phyloP scores from a whole-genome alignment of 2,888 invertebrate genomes.

The Tryphoninae sp. region DNA sequence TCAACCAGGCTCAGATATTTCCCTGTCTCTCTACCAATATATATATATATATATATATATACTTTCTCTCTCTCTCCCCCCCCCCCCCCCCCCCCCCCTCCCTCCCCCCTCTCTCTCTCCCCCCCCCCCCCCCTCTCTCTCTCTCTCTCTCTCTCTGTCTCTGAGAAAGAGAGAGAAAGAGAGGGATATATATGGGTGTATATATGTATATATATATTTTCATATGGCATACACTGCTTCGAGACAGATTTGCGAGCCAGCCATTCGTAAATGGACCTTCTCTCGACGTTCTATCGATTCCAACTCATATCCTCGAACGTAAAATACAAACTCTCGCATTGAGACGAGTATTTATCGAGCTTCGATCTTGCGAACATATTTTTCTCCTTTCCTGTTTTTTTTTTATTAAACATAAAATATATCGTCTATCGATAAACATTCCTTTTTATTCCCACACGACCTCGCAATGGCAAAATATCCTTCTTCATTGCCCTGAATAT shows the following conservation, averaged over 20 bases:
- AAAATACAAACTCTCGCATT: conserved; percentile 16
- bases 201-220: conserved; percentile 1
- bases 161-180: too few species aligned
- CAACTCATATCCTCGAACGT: conserved; percentile 30
- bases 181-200: background rate
- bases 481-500: too few species aligned
- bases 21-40: conserved; percentile 13
- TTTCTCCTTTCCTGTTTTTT: too few species aligned
- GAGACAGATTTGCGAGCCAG: conserved; percentile 47
- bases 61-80: too few species aligned
- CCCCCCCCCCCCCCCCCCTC: too few species aligned
- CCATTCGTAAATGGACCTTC: conserved; percentile 40
- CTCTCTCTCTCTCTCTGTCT: too few species aligned
- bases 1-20: conserved; percentile 24
- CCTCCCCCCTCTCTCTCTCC: too few species aligned
- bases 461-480: too few species aligned
- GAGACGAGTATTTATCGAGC: conserved; percentile 32
- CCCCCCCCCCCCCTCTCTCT: too few species aligned
- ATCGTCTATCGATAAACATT: background rate
- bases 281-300: conserved; percentile 34
- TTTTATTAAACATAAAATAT: background rate
- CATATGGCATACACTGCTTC: conserved; percentile 9
- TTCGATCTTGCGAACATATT: background rate
- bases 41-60: too few species aligned
- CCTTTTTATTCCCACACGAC: background rate